phyloP scores from a whole-genome alignment of 2,888 invertebrate species.

The Pandemis corylana region DNA sequence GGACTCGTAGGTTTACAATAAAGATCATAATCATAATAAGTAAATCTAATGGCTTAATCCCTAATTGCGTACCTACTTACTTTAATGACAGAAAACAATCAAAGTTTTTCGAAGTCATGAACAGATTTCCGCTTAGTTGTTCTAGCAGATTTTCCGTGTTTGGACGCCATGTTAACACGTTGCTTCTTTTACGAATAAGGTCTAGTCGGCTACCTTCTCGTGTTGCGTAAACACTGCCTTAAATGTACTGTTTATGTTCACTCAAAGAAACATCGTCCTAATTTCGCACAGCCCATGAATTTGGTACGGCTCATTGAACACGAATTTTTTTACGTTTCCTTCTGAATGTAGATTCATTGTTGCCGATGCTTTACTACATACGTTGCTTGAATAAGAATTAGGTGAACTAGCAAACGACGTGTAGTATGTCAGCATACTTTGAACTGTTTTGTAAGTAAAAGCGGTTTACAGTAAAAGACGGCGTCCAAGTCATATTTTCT shows the following conservation, averaged over 20 bases:
- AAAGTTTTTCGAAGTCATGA: neutral
- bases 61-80: neutral
- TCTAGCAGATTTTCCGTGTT: neutral
- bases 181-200: conserved; percentile 26
- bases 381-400: conserved; percentile 35
- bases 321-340: conserved; percentile 41
- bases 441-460: neutral
- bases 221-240: conserved; percentile 32
- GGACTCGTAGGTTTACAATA: too few relatives aligned
- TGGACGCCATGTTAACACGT: conserved; percentile 2
- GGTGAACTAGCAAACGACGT: conserved; percentile 28
- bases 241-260: conserved; percentile 27
- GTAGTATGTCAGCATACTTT: conserved; percentile 11
- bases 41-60: too few relatives aligned
- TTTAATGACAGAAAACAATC: neutral
- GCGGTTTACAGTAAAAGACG: neutral
- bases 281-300: conserved; percentile 42
- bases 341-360: conserved; percentile 28
- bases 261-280: conserved; percentile 38
- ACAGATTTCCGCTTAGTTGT: neutral
- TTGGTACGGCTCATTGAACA: conserved; percentile 46
- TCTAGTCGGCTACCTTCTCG: neutral
- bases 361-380: conserved; percentile 15
- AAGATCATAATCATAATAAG: too few relatives aligned
- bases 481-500: neutral